These are phyloP conservation scores for Lydus trimaculatus DNA, from an alignment of 2,888 invertebrate species.

Conservation along the genomic window DNA sequence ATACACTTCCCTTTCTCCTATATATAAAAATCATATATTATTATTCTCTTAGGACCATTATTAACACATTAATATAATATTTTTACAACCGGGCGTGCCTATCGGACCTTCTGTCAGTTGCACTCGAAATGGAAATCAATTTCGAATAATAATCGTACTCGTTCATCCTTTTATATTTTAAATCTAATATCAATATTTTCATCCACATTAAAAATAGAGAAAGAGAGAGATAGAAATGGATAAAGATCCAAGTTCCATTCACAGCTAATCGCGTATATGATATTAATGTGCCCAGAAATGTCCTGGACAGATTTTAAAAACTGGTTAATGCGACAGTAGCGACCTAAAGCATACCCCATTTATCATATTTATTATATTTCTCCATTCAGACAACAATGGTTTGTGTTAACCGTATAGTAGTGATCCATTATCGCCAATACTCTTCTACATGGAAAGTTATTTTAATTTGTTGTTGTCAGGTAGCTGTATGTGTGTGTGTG, in stretches of 20 bases:
- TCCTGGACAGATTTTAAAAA: slow-evolving; percentile 60
- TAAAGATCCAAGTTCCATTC: slow-evolving; percentile 50
- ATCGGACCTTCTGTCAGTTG: slow-evolving; percentile 59
- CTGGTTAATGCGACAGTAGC: slow-evolving; percentile 59
- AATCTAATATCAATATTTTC: slow-evolving; percentile 43
- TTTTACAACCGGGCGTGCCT: slow-evolving; percentile 60
- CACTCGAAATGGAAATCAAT: slow-evolving; percentile 54
- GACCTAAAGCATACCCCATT: slow-evolving; percentile 54
- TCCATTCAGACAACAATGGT: slow-evolving; percentile 54
- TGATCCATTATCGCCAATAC: slow-evolving; percentile 35
- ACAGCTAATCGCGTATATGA: slow-evolving; percentile 61
- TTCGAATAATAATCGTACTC: slow-evolving; percentile 41
- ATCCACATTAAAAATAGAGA: slow-evolving; percentile 51
- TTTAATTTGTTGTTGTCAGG: neutral
- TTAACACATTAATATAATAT: slow-evolving; percentile 61
- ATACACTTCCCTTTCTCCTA: slow-evolving; percentile 31
- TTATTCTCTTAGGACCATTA: slow-evolving; percentile 58
- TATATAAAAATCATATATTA: slow-evolving; percentile 51
- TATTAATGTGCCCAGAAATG: slow-evolving; percentile 61
- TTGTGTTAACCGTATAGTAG: slow-evolving; percentile 53
- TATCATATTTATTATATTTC: slow-evolving; percentile 56
- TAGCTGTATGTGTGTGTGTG: neutral
- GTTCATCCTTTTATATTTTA: neutral
- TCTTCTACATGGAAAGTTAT: slow-evolving; percentile 15
- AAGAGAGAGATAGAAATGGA: neutral